Evolutionary conservation across 2,113 vertebrate species (phyloP).

Genomic region (Gallinago paraguaiae): DNA sequence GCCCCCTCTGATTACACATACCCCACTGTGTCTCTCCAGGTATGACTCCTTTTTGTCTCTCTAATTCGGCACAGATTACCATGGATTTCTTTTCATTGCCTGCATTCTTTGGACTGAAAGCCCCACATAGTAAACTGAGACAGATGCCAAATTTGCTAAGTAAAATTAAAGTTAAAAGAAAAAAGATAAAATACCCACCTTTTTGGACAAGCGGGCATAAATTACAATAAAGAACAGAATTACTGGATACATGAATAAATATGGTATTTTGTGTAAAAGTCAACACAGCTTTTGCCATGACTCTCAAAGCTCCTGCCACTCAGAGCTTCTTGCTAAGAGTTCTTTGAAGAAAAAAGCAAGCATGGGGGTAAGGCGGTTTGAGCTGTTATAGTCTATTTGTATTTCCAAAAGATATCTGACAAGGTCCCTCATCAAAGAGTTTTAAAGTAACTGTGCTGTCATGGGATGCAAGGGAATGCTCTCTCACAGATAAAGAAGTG

Average conservation of each 20-base stretch:
- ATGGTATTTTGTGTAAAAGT: neutral
- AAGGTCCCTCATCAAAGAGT: conserved; percentile 6
- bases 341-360: conserved; percentile 23
- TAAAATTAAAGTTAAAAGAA: neutral
- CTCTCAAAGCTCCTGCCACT: neutral
- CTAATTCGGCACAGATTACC: fast-evolving
- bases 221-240: neutral
- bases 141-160: neutral
- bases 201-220: neutral
- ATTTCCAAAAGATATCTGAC: conserved; percentile 10
- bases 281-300: neutral
- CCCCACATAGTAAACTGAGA: neutral
- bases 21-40: neutral
- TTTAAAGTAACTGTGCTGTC: neutral
- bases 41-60: neutral
- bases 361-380: neutral
- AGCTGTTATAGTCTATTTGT: neutral
- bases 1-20: neutral
- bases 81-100: neutral
- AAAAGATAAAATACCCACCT: neutral
- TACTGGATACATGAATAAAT: neutral
- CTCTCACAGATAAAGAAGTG: neutral
- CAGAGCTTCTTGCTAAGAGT: neutral
- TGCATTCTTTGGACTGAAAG: neutral
- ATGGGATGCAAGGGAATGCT: neutral